phyloP scores from a whole-genome alignment of 2,888 invertebrate genomes.

The Oscheius onirici region DNA sequence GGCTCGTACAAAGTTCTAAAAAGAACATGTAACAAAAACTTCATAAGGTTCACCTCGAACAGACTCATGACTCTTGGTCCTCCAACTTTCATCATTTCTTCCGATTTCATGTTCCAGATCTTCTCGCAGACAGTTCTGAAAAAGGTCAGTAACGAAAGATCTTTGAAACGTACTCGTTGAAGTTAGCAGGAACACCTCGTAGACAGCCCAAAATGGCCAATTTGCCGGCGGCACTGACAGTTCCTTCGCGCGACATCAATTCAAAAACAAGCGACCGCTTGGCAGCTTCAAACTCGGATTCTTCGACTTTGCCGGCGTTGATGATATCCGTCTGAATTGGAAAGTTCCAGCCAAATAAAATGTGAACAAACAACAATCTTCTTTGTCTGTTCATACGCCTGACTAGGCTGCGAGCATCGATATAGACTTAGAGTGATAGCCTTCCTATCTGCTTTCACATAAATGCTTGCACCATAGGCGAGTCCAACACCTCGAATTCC shows the following conservation, averaged over 20 bases:
- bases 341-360: not conserved
- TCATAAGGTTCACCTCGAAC: conserved; percentile 48
- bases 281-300: conserved; percentile 83
- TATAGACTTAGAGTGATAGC: conserved; percentile 80
- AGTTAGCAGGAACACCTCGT: conserved; percentile 76
- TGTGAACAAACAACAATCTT: conserved; percentile 78
- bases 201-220: conserved; percentile 82
- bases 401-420: conserved; percentile 82
- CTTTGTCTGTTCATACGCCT: conserved; percentile 83
- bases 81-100: conserved; percentile 55
- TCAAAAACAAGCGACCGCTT: conserved; percentile 88
- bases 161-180: conserved; percentile 52
- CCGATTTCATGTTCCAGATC: conserved; percentile 60
- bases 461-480: conserved; percentile 81
- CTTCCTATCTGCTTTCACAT: conserved; percentile 77
- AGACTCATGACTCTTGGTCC: conserved; percentile 51
- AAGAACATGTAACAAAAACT: not conserved
- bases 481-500: conserved; percentile 87
- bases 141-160: not conserved
- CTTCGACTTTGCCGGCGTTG: conserved; percentile 78
- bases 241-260: conserved; percentile 84
- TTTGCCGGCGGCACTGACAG: conserved; percentile 80
- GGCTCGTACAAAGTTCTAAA: conserved; percentile 44
- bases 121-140: conserved; percentile 55
- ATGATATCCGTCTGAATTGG: conserved; percentile 69